Conservation (phyloP, 2,797 vertebrate genomes). For the Sebastes jordani region DNA sequence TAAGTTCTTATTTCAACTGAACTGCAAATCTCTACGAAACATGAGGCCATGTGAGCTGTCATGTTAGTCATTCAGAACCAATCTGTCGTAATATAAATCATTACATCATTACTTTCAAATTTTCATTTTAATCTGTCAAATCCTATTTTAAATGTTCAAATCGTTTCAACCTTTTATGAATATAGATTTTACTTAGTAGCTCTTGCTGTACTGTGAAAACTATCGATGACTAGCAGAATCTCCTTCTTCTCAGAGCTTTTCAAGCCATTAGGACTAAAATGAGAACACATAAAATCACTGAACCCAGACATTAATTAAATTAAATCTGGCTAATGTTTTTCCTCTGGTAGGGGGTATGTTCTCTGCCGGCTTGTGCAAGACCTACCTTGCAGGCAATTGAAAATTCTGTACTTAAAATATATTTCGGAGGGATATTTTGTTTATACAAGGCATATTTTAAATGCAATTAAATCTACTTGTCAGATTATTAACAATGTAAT, state of each 20-base stretch:
- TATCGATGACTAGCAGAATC: background rate
- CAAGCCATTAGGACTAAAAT: constrained; percentile 43
- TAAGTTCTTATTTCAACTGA: constrained; percentile 32
- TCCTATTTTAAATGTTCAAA: constrained; percentile 20
- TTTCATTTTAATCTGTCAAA: constrained; percentile 22
- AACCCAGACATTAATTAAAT: constrained; percentile 53
- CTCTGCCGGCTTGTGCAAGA: background rate
- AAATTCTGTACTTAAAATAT: background rate
- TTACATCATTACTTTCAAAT: background rate
- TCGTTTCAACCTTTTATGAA: constrained; percentile 5
- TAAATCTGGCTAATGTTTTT: constrained; percentile 24
- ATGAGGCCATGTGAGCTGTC: constrained; percentile 3
- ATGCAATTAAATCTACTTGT: background rate
- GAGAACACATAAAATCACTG: constrained; percentile 50
- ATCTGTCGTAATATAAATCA: constrained; percentile 28
- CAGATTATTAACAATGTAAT: background rate
- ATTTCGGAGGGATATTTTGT: background rate
- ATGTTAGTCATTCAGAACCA: constrained; percentile 32
- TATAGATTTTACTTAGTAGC: constrained; percentile 15
- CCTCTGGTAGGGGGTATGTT: constrained; percentile 10
- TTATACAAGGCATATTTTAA: background rate
- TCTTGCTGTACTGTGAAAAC: constrained; percentile 3
- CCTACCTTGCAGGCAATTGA: background rate
- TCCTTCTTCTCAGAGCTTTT: constrained; percentile 24
- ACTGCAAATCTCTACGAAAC: constrained; percentile 16